Conservation (phyloP, 2,888 invertebrate species). For the Pyrgus malvae region DNA sequence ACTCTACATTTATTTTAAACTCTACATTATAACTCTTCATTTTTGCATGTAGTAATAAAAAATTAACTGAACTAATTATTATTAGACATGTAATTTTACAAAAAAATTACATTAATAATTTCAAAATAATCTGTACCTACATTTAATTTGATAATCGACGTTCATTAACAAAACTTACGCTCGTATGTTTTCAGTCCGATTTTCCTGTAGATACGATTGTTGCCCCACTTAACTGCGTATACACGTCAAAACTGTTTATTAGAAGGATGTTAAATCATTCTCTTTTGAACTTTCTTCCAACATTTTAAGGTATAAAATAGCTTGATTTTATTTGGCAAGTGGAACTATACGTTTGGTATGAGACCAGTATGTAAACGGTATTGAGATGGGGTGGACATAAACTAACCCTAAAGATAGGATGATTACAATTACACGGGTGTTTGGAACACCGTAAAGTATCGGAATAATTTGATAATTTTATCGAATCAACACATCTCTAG, state of each 20-base stretch:
- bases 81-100: too few species aligned
- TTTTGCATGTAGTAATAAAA: too few species aligned
- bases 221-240: constrained; percentile 24
- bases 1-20: too few species aligned
- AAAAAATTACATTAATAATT: background rate
- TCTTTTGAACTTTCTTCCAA: constrained; percentile 9
- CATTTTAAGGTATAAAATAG: constrained; percentile 19
- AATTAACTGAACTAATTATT: too few species aligned
- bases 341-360: constrained; percentile 1
- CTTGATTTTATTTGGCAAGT: background rate
- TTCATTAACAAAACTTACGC: background rate
- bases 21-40: too few species aligned
- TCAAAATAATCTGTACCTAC: too few species aligned
- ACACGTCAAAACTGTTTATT: constrained; percentile 20
- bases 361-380: constrained; percentile 2
- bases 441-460: constrained; percentile 5
- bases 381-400: constrained; percentile 10
- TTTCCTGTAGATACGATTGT: constrained; percentile 28
- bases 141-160: too few species aligned
- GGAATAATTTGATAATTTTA: constrained; percentile 5
- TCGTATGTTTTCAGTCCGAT: constrained; percentile 19
- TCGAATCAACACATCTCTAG: background rate
- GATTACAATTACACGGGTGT: constrained; percentile 34
- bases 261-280: background rate
- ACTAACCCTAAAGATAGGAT: constrained; percentile 31